A percentile compares a stretch with the other conserved stretches of the same genome.
phyloP scores from a whole-genome alignment of 2,888 invertebrate species.

The Synergus japonicus region DNA sequence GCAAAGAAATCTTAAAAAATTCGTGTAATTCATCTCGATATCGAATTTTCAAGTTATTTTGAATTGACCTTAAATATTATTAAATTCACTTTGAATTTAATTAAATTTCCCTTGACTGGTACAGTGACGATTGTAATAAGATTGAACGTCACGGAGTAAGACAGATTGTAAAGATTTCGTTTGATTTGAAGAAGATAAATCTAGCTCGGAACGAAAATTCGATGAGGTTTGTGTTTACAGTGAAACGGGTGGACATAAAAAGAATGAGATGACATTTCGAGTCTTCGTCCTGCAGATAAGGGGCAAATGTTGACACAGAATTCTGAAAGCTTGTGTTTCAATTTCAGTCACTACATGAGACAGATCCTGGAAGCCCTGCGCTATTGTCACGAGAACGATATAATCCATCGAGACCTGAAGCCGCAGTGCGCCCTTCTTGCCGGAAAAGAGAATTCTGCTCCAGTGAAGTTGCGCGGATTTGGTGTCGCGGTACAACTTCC shows the following conservation, averaged over 20 bases:
- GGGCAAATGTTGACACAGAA: slow-evolving; percentile 33
- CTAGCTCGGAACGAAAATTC: slow-evolving; percentile 17
- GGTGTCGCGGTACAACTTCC: slow-evolving; percentile 96
- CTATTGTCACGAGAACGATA: slow-evolving; percentile 99
- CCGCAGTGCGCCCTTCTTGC: slow-evolving; percentile 98
- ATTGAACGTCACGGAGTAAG: not conserved
- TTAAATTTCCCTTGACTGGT: no score
- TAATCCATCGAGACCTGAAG: slow-evolving; percentile 97
- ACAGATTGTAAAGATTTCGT: slow-evolving; percentile 5
- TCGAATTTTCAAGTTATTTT: no score
- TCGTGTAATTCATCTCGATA: no score
- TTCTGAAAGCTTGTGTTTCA: slow-evolving; percentile 34
- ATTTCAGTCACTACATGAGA: slow-evolving; percentile 96
- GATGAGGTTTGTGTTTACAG: not conserved
- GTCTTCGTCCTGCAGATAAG: slow-evolving; percentile 20
- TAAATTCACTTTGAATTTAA: no score
- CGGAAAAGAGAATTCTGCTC: slow-evolving; percentile 98
- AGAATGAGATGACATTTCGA: slow-evolving; percentile 24
- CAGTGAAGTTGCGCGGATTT: slow-evolving; percentile 98
- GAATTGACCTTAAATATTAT: no score
- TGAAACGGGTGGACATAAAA: not conserved
- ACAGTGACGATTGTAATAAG: not conserved
- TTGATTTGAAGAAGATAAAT: slow-evolving; percentile 32
- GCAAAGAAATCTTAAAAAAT: no score
- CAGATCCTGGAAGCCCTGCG: slow-evolving; percentile 97